These are phyloP conservation scores for Allolobophora icterica DNA, from an alignment of 2,888 invertebrate genomes.

Conservation along the genomic window DNA sequence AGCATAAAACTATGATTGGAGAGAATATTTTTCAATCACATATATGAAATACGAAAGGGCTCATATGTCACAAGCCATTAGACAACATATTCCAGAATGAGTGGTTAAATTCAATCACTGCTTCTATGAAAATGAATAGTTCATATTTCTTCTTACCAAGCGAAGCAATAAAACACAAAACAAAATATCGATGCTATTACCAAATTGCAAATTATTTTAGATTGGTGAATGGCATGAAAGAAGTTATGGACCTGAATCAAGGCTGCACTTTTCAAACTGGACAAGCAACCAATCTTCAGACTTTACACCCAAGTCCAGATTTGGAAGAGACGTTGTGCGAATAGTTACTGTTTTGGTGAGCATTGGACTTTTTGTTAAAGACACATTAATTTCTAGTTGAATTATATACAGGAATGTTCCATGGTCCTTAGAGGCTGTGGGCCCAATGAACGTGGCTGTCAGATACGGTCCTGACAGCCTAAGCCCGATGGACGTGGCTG, in stretches of 20 bases:
- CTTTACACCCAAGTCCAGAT: not conserved
- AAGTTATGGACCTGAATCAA: not conserved
- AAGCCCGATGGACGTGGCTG: too few species aligned
- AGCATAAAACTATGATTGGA: too few species aligned
- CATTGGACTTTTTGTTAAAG: not conserved
- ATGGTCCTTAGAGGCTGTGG: not conserved
- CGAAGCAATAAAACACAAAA: not conserved
- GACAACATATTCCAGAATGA: too few species aligned
- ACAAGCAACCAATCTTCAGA: not conserved
- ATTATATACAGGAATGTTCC: not conserved
- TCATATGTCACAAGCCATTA: too few species aligned
- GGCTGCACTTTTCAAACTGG: not conserved
- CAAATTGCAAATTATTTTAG: not conserved
- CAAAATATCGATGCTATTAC: not conserved
- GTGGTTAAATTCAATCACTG: not conserved
- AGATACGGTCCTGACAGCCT: too few species aligned
- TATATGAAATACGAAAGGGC: too few species aligned
- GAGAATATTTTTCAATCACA: too few species aligned
- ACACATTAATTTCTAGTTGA: not conserved
- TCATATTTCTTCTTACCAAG: not conserved
- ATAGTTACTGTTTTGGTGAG: slow-evolving; percentile 39
- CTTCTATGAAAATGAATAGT: not conserved
- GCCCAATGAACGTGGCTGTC: not conserved
- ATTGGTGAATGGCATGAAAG: not conserved
- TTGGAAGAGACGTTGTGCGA: slow-evolving; percentile 12